A percentile compares a stretch with the other conserved stretches of the same genome.
These are phyloP conservation scores for Eriocheir sinensis DNA, from an alignment of 1,140 invertebrate genomes.

Conservation along the genomic window DNA sequence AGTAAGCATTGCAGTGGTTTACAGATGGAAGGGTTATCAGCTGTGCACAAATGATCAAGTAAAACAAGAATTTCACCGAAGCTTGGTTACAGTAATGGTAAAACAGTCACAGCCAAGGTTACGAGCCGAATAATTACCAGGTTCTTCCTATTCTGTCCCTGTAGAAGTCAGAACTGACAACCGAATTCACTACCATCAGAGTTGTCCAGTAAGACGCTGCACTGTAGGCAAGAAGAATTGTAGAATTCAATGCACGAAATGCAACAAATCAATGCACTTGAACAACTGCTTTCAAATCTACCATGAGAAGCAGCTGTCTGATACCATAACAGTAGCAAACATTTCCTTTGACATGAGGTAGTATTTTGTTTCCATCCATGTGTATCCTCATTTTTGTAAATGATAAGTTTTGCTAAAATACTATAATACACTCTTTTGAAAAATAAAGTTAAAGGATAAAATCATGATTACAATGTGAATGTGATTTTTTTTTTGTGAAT, in stretches of 20 bases:
- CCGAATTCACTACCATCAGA: constrained; percentile 54
- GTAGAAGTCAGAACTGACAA: constrained; percentile 49
- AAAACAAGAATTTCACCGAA: constrained; percentile 60
- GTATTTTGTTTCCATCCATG: too few species aligned
- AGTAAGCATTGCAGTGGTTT: constrained; percentile 61
- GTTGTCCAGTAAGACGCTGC: constrained; percentile 57
- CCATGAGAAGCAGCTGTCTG: constrained; percentile 44
- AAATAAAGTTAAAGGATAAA: too few species aligned
- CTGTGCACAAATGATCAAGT: constrained; percentile 18
- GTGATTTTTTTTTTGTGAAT: too few species aligned
- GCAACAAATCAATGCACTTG: constrained; percentile 57
- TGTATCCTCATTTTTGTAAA: too few species aligned
- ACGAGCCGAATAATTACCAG: constrained; percentile 44
- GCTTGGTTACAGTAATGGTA: constrained; percentile 59
- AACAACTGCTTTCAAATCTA: constrained; percentile 57
- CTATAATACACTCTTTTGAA: too few species aligned
- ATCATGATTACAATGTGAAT: too few species aligned
- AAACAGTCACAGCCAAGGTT: constrained; percentile 59
- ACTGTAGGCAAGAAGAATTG: constrained; percentile 69
- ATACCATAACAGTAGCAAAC: background rate
- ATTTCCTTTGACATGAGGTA: too few species aligned
- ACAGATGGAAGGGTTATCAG: constrained; percentile 52
- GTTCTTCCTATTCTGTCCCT: constrained; percentile 50
- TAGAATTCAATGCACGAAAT: constrained; percentile 56
- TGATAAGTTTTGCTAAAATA: too few species aligned